Evolutionary conservation across 2,797 vertebrate genomes (phyloP), one percentile per base, ranked within the genome.

Genomic region (Chiroxiphia lanceolata): DNA sequence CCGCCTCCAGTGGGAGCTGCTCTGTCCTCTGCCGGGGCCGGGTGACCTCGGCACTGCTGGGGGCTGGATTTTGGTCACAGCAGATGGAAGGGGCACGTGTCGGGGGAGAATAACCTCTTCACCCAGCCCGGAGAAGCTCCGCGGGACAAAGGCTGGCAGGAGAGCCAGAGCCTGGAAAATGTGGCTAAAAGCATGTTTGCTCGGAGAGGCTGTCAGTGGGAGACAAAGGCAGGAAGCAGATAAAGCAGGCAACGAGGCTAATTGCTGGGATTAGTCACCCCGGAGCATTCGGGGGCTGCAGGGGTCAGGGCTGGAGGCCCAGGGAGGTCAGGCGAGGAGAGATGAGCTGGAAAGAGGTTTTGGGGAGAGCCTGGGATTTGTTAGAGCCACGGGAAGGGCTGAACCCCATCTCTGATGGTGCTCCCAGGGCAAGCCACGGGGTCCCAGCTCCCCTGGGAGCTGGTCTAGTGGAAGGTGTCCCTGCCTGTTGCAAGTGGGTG

Each of bases 151-250:
- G 21, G 87, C 87, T 27, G 82, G 51, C 1, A 7, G 70, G 16
- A 60, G 22, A 56, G 45, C 20, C 2, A 4, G 90, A 70, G 89
- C 61, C 69, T 3, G 87, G 89, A 90, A 71, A 80, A 64, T 68
- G 87, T 3, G 89, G 89, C 86, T 42, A 29, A 65, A 14, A 57
- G 69, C 33, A 22, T 74, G 45, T 81, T 78, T 60, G 83, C 48
- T 56, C 2, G 0, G 69, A 63, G 94, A 11, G 75, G 90, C 70
- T 91, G 90, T 87, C 75, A 56, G 36, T 4, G 74, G 33, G 4
- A 84, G 57, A 96, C 95, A 95, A 94, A 96, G 94, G 93, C 94
- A 94, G 89, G 94, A 89, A 94, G 89, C 5, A 10, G 84, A 70
- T 71, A 83, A 90, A 83, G 40, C 31, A 17, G 78, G 50, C 60